These are phyloP conservation scores for Cotesia congregata DNA, from an alignment of 2,888 invertebrate genomes.

Conservation along the genomic window DNA sequence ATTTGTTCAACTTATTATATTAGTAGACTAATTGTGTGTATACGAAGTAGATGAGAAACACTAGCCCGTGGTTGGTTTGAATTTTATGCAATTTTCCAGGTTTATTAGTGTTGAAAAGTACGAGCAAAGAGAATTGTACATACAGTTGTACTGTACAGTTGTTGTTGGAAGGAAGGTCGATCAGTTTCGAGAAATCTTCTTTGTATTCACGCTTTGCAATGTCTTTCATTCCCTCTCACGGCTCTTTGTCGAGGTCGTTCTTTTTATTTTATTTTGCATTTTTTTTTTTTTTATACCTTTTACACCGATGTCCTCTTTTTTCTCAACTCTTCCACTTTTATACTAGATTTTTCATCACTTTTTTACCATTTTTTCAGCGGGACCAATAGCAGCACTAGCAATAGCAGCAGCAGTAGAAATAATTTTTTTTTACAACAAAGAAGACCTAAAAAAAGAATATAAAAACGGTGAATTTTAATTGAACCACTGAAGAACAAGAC, in stretches of 20 bases:
- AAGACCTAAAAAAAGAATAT: not conserved
- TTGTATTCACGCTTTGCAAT: conserved; percentile 26
- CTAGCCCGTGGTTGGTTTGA: not conserved
- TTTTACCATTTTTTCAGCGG: conserved; percentile 2
- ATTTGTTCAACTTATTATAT: not conserved
- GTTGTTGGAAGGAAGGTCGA: conserved; percentile 20
- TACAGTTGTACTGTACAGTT: not conserved
- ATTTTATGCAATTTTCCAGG: not conserved
- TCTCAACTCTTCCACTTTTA: not conserved
- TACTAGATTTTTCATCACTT: not conserved
- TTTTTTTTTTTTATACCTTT: conserved; percentile 8
- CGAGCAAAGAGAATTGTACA: conserved; percentile 6
- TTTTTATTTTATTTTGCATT: conserved; percentile 21
- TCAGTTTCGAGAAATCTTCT: conserved; percentile 33
- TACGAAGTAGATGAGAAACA: not conserved
- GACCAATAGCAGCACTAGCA: too few species aligned
- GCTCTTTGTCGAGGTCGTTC: conserved; percentile 25
- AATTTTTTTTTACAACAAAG: not conserved
- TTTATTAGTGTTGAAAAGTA: not conserved
- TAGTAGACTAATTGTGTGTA: not conserved
- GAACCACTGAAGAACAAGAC: not conserved
- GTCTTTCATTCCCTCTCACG: conserved; percentile 1
- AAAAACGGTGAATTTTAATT: not conserved
- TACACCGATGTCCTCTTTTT: conserved; percentile 2
- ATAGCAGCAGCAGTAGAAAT: not conserved